These are phyloP conservation scores for Myzus persicae DNA, from an alignment of 1,140 invertebrate species.

Conservation along the genomic window DNA sequence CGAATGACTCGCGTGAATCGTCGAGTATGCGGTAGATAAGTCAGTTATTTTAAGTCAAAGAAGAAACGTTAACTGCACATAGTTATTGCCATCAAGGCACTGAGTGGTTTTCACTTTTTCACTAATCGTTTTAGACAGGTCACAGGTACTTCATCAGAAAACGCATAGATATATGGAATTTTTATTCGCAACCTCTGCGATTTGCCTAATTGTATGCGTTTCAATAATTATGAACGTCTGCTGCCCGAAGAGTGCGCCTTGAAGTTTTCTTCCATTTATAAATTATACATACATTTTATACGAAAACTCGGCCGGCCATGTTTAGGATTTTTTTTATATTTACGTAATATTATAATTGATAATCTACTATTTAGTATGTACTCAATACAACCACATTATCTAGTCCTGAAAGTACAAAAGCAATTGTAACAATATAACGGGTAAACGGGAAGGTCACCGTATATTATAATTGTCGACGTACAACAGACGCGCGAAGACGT, in stretches of 20 bases:
- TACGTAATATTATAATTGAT: neutral
- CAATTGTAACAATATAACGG: neutral
- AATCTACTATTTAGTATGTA: neutral
- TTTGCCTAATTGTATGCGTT: neutral
- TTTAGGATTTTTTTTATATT: neutral
- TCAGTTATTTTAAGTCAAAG: neutral
- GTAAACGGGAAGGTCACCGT: neutral
- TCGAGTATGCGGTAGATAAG: neutral
- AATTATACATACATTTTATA: neutral
- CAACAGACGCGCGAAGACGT: neutral
- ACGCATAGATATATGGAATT: neutral
- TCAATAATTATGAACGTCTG: neutral
- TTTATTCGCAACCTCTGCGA: neutral
- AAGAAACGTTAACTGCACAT: too few relatives aligned
- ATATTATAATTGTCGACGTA: too few relatives aligned
- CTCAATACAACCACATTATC: neutral
- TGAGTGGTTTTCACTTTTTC: neutral
- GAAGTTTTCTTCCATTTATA: neutral
- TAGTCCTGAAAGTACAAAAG: neutral
- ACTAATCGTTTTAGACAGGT: neutral
- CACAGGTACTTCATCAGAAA: neutral
- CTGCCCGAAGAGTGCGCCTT: neutral
- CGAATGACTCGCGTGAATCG: neutral
- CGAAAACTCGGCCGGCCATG: neutral
- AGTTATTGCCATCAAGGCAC: neutral